Evolutionary conservation across 2,797 vertebrate genomes (phyloP).

Genomic region (Karalla daura): DNA sequence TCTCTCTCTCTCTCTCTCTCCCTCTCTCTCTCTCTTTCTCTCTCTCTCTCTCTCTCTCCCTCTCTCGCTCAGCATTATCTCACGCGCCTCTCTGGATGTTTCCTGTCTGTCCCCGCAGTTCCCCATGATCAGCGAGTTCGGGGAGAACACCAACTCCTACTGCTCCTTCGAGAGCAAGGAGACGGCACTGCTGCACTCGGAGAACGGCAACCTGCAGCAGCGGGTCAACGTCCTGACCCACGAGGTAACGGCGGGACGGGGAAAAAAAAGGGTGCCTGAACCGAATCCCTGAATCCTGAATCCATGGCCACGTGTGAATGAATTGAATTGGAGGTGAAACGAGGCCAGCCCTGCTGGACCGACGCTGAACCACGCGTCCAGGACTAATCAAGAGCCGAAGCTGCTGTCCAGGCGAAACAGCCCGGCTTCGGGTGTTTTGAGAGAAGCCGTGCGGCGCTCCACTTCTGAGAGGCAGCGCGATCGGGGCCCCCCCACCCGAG

Average conservation of each 20-base stretch:
- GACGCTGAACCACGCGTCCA: slow-evolving; percentile 33
- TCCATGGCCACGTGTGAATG: slow-evolving; percentile 24
- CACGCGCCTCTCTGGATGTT: neutral
- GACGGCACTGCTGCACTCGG: slow-evolving; percentile 92
- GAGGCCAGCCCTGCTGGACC: slow-evolving; percentile 47
- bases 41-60: too few relatives aligned
- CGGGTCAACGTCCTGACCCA: slow-evolving; percentile 93
- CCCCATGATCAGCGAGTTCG: slow-evolving; percentile 94
- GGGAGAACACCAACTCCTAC: slow-evolving; percentile 93
- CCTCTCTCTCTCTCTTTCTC: neutral
- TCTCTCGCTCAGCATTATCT: too few relatives aligned
- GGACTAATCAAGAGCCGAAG: slow-evolving; percentile 60
- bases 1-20: neutral
- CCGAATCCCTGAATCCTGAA: slow-evolving; percentile 9
- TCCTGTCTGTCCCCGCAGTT: slow-evolving; percentile 80
- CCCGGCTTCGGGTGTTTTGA: slow-evolving; percentile 18
- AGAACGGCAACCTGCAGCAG: slow-evolving; percentile 94
- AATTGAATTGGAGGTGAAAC: slow-evolving; percentile 54
- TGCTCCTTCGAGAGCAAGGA: slow-evolving; percentile 94
- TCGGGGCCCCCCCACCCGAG: slow-evolving; percentile 42
- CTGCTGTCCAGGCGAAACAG: slow-evolving; percentile 45
- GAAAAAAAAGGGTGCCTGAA: neutral
- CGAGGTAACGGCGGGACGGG: slow-evolving; percentile 83
- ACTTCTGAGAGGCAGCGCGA: slow-evolving; percentile 21
- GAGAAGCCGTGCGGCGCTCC: slow-evolving; percentile 30